Evolutionary conservation across 2,113 vertebrate species (phyloP), one percentile per base, ranked within the genome.

Genomic region (Ictalurus furcatus): DNA sequence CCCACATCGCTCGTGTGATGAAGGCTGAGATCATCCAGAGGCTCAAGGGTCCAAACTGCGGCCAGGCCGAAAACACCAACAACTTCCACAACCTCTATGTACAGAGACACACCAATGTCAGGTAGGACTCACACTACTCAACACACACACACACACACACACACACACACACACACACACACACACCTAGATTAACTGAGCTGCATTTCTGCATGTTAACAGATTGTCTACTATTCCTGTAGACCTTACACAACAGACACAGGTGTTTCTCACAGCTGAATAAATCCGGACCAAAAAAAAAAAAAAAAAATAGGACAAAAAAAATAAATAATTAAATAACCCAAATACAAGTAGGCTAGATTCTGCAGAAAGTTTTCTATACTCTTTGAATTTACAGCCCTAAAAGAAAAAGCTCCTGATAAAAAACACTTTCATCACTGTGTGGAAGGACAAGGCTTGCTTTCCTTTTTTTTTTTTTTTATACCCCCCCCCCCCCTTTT

Each of bases 51-150:
- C 98, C 98, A n/a, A 98, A 97, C 89, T 97, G 97, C 1, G 98
- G 98, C 54, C 97, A 98, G 59, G 94, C 97, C 25, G 98, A 99
- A 93, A 99, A 97, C 92, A 97, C 97, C 88, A 99, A 99, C 96
- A 99, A 99, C 94, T 99, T 99, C 89, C 98, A 99, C 94, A 99
- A 99, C 92, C 96, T 99, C 34, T 99, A 99, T 1, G 98, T 99
- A 90, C 98, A 99, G 92, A 96, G 98, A 28, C 98, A 99, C 96
- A 99, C 97, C 93, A 99, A 99, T 17, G 98, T 99, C 92, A 99
- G 98, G 98, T 98, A 93, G 56, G 80, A 87, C 37, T 76, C 30
- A 9, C 5, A 34, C 28, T 40, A 78, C 59, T 56, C 28, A 37
- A 23, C 74, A 34, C 54, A 6, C 56, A 59, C 67, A 52, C 25